Percentiles rank a stretch among this genome's conserved stretches.
Conservation (phyloP, 2,888 invertebrate species). For the Panzeria rudis region DNA sequence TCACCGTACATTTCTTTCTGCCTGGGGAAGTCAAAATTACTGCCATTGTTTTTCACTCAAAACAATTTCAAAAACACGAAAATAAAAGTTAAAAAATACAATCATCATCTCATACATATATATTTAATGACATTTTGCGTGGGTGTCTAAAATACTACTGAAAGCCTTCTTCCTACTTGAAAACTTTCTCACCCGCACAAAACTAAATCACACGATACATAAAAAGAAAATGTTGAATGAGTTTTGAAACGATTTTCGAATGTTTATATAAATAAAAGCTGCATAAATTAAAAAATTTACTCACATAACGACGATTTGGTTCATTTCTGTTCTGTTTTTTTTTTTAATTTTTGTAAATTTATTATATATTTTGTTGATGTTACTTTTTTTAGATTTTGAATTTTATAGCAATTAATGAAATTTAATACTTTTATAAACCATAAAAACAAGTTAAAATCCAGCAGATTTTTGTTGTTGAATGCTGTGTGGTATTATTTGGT, state of each 20-base stretch:
- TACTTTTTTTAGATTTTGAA: constrained; percentile 54
- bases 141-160: constrained; percentile 55
- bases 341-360: constrained; percentile 73
- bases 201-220: not conserved
- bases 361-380: constrained; percentile 69
- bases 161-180: constrained; percentile 42
- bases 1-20: too few relatives aligned
- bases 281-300: constrained; percentile 55
- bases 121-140: constrained; percentile 4
- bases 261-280: constrained; percentile 18
- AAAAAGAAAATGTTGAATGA: constrained; percentile 6
- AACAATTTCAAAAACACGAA: not conserved
- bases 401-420: constrained; percentile 80
- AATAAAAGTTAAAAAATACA: not conserved
- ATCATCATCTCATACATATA: not conserved
- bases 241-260: constrained; percentile 41
- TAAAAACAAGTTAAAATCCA: constrained; percentile 67
- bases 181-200: constrained; percentile 45
- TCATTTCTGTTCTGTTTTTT: constrained; percentile 18
- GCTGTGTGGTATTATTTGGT: constrained; percentile 36
- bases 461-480: constrained; percentile 31
- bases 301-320: constrained; percentile 15
- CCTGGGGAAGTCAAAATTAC: not conserved
- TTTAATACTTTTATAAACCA: constrained; percentile 79
- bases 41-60: not conserved